Percentiles rank a stretch among this genome's conserved stretches.
Evolutionary conservation across 2,797 vertebrate genomes (phyloP).

Genomic region (Hippopotamyrus pictus): DNA sequence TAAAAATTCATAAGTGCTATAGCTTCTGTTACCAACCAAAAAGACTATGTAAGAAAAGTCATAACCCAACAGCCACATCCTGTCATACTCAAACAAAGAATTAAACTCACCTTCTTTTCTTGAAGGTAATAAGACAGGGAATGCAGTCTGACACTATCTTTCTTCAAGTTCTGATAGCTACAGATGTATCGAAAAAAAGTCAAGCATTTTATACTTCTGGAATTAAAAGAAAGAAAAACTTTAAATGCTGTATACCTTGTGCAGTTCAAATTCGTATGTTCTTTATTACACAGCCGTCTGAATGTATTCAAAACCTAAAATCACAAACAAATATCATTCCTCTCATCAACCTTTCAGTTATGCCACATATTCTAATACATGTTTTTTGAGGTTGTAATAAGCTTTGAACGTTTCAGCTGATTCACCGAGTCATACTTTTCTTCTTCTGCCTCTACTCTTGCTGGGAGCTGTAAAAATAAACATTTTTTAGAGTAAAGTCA

Average conservation of each 20-base stretch:
- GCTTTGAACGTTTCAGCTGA: neutral
- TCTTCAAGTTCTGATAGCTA: slow-evolving; percentile 51
- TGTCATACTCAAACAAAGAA: neutral
- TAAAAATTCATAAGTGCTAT: neutral
- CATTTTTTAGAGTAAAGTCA: neutral
- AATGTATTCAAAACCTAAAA: slow-evolving; percentile 55
- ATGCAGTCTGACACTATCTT: slow-evolving; percentile 48
- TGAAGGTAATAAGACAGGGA: slow-evolving; percentile 59
- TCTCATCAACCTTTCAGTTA: neutral
- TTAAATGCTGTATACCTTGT: slow-evolving; percentile 40
- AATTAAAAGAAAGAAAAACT: neutral
- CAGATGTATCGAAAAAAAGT: neutral
- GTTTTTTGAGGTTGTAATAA: neutral
- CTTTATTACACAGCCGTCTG: slow-evolving; percentile 57
- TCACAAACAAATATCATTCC: neutral
- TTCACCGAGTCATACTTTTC: slow-evolving; percentile 60
- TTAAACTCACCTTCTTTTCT: slow-evolving; percentile 52
- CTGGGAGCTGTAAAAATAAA: slow-evolving; percentile 42
- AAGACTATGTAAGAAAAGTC: neutral
- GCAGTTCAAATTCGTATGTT: slow-evolving; percentile 54
- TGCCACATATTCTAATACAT: neutral
- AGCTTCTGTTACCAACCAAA: neutral
- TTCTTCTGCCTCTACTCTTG: slow-evolving; percentile 47
- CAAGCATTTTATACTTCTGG: neutral
- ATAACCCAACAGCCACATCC: neutral